Conservation (phyloP, 2,113 vertebrate species). For the Corythaeola cristata region DNA sequence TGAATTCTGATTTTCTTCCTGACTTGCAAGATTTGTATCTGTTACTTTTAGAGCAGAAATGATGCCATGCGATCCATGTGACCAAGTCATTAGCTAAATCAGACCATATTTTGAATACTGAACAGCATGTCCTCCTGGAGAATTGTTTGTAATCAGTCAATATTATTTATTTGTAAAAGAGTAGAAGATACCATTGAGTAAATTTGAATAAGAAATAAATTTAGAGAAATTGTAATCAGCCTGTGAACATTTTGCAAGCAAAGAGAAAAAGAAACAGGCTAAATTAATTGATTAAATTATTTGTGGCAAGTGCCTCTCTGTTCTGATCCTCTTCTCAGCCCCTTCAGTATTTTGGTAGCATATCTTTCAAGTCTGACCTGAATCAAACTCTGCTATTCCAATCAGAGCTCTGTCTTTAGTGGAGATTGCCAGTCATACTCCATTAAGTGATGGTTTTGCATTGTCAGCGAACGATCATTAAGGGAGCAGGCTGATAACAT, state of each 20-base stretch:
- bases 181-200: background rate
- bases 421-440: background rate
- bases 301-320: background rate
- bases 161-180: slow-evolving; percentile 53
- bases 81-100: slow-evolving; percentile 29
- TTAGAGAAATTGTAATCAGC: slow-evolving; percentile 33
- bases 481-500: background rate
- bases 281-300: slow-evolving; percentile 42
- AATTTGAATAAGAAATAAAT: slow-evolving; percentile 54
- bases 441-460: background rate
- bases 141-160: slow-evolving; percentile 38
- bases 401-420: background rate
- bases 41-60: background rate
- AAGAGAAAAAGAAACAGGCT: background rate
- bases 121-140: background rate
- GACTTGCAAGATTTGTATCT: background rate
- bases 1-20: background rate
- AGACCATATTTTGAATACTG: slow-evolving; percentile 16
- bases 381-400: slow-evolving; percentile 29
- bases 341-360: background rate
- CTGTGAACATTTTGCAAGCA: slow-evolving; percentile 9
- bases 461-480: background rate
- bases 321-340: background rate
- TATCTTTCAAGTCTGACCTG: slow-evolving; percentile 20
- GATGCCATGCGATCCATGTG: background rate